These are phyloP conservation scores for Luperina testacea DNA, from an alignment of 2,888 invertebrate genomes.

Conservation along the genomic window DNA sequence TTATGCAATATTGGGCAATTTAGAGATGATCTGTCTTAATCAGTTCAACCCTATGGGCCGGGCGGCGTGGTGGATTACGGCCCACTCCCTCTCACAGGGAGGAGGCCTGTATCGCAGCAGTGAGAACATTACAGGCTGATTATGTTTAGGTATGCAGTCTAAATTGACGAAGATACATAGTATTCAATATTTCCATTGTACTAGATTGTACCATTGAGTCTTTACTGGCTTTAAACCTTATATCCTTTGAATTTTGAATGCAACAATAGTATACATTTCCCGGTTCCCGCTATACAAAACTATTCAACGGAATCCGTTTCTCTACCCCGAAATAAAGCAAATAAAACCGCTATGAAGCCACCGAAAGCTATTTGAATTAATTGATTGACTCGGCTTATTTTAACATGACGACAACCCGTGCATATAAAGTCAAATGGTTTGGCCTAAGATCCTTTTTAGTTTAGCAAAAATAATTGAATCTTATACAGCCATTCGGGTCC, in stretches of 20 bases:
- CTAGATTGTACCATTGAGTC: not conserved
- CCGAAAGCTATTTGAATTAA: slow-evolving; percentile 42
- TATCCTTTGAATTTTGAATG: not conserved
- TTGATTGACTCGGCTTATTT: slow-evolving; percentile 35
- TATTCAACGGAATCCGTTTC: slow-evolving; percentile 7
- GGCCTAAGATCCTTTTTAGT: not conserved
- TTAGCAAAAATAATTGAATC: not conserved
- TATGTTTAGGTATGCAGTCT: not conserved
- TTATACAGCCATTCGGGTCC: not conserved
- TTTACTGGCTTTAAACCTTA: not conserved
- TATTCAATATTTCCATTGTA: not conserved
- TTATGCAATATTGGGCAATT: not conserved
- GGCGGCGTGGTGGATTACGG: not conserved
- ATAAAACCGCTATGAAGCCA: slow-evolving; percentile 13
- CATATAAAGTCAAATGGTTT: slow-evolving; percentile 14
- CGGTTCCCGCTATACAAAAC: not conserved
- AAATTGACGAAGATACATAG: not conserved
- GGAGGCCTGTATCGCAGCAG: not conserved
- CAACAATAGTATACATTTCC: not conserved
- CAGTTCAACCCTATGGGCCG: not conserved
- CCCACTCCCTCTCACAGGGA: not conserved
- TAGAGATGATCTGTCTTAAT: not conserved
- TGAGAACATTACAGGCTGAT: not conserved
- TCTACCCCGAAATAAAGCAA: slow-evolving; percentile 4
- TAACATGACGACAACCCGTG: not conserved